Conservation (phyloP, 2,888 invertebrate genomes). For the Amiota mariae region DNA sequence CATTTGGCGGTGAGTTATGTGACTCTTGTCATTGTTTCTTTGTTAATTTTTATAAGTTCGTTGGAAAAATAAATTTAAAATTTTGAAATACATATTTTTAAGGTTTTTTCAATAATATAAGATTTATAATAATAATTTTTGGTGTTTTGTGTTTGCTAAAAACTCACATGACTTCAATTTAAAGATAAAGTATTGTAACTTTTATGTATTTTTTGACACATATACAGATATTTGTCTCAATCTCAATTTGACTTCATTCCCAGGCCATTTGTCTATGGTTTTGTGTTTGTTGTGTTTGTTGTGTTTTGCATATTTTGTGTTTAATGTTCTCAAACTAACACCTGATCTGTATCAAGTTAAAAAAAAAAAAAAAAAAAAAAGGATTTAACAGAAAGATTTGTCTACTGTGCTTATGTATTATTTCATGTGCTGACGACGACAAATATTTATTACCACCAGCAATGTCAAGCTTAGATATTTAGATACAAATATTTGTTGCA, state of each 20-base stretch:
- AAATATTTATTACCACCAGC: neutral
- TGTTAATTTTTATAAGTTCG: conserved; percentile 7
- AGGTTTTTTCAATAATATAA: neutral
- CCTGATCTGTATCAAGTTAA: conserved; percentile 1
- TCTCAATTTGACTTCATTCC: no score
- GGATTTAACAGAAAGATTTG: neutral
- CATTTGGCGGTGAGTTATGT: conserved; percentile 16
- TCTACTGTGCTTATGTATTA: no score
- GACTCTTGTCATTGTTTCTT: conserved; percentile 4
- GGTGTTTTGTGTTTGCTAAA: neutral
- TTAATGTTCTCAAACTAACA: neutral
- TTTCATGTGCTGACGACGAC: neutral
- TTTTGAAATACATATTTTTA: conserved; percentile 2
- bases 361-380: no score
- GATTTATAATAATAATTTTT: neutral
- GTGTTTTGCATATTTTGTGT: neutral
- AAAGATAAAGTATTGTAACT: no score
- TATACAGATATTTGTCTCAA: no score
- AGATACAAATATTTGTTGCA: conserved; percentile 46
- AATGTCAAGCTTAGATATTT: neutral
- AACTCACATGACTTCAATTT: neutral
- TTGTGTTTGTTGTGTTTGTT: no score
- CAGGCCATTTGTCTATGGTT: no score
- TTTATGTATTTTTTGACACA: no score
- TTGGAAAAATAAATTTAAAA: neutral